These are phyloP conservation scores for Balearica regulorum DNA, from an alignment of 2,797 vertebrate species.

Conservation along the genomic window DNA sequence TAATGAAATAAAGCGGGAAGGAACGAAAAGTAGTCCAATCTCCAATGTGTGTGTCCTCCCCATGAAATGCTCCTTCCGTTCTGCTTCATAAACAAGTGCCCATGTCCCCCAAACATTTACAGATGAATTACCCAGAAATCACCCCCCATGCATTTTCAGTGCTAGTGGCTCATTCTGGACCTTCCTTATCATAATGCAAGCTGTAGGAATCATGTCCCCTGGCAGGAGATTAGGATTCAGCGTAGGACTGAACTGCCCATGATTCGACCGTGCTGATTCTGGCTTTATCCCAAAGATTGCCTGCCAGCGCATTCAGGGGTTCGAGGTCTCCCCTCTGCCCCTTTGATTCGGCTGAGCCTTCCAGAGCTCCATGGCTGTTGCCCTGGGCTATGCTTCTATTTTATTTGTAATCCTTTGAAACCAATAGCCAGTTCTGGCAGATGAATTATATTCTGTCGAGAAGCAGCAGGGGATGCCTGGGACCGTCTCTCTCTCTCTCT, in stretches of 20 bases:
- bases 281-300: background rate
- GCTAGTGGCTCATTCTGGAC: background rate
- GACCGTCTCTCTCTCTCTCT: conserved; percentile 2
- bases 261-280: background rate
- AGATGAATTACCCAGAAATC: rapidly evolving
- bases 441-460: conserved; percentile 57
- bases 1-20: background rate
- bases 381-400: conserved; percentile 35
- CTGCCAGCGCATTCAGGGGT: background rate
- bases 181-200: background rate
- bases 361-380: conserved; percentile 6
- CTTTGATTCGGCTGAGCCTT: background rate
- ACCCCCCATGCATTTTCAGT: background rate
- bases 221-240: background rate
- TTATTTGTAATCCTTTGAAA: conserved; percentile 59
- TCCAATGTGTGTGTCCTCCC: background rate
- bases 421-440: conserved; percentile 58
- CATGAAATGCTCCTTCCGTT: background rate
- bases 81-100: background rate
- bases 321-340: conserved; percentile 22
- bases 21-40: background rate
- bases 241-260: background rate
- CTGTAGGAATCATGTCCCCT: background rate
- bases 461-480: conserved; percentile 58
- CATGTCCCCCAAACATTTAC: background rate